Percentiles rank a stretch among this genome's conserved stretches.
These are phyloP conservation scores for Nesoenas mayeri DNA, from an alignment of 2,113 vertebrate genomes.

Conservation along the genomic window DNA sequence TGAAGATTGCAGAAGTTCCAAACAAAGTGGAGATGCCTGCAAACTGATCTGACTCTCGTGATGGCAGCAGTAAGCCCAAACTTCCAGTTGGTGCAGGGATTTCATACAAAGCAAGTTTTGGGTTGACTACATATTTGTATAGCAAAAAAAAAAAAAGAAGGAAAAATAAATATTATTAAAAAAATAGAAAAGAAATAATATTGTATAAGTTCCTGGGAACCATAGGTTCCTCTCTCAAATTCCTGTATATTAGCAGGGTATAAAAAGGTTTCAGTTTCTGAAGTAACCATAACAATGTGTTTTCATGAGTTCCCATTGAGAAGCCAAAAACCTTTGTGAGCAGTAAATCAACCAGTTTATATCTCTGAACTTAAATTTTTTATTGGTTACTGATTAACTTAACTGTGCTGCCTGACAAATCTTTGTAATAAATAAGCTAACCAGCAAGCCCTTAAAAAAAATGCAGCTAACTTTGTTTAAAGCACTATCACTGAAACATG, in stretches of 20 bases:
- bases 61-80: neutral
- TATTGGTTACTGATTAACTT: slow-evolving; percentile 75
- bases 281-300: slow-evolving; percentile 54
- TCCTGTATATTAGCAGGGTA: slow-evolving; percentile 13
- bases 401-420: slow-evolving; percentile 60
- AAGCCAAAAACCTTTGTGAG: slow-evolving; percentile 53
- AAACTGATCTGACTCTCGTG: neutral
- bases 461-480: slow-evolving; percentile 66
- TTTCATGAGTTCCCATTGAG: slow-evolving; percentile 55
- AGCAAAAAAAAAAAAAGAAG: neutral
- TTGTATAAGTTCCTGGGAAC: neutral
- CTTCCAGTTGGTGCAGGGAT: neutral
- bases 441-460: slow-evolving; percentile 48
- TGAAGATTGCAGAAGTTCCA: neutral
- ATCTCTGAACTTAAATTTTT: slow-evolving; percentile 69
- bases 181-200: neutral
- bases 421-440: slow-evolving; percentile 69
- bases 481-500: slow-evolving; percentile 49
- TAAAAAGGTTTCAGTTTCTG: neutral
- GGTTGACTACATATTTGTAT: neutral
- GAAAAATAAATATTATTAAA: neutral
- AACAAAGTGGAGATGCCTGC: neutral
- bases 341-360: slow-evolving; percentile 57
- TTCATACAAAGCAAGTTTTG: slow-evolving; percentile 35
- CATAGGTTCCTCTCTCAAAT: neutral